phyloP scores from a whole-genome alignment of 1,140 invertebrate species.

The Drosophila yakuba region DNA sequence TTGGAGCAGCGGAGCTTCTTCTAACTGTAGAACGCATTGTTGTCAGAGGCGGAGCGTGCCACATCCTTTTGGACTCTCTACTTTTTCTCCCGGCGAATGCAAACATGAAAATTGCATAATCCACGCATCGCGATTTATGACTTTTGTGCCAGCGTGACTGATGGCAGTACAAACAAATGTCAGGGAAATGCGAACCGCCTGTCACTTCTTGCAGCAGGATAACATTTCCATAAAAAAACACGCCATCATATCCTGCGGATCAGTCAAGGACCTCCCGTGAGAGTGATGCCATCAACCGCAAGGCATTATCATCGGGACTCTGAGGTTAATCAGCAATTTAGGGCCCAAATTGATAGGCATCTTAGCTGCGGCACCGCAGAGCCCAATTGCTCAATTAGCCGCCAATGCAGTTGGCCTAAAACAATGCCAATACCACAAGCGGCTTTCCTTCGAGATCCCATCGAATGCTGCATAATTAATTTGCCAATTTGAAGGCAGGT shows the following conservation, averaged over 20 bases:
- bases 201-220: constrained; percentile 52
- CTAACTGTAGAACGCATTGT: constrained; percentile 76
- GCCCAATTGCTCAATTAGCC: constrained; percentile 59
- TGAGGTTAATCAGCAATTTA: constrained; percentile 79
- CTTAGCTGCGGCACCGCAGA: constrained; percentile 32
- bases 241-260: constrained; percentile 26
- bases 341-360: constrained; percentile 72
- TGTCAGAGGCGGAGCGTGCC: constrained; percentile 63
- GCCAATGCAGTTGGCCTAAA: constrained; percentile 42
- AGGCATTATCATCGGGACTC: constrained; percentile 43
- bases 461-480: constrained; percentile 75
- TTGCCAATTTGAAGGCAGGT: constrained; percentile 44
- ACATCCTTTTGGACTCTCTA: constrained; percentile 35
- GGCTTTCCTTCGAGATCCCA: constrained; percentile 58
- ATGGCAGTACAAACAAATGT: constrained; percentile 77
- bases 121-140: constrained; percentile 83
- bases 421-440: constrained; percentile 58
- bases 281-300: constrained; percentile 32
- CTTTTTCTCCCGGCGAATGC: constrained; percentile 57
- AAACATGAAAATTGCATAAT: constrained; percentile 83
- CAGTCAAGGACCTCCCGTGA: not conserved
- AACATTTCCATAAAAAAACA: constrained; percentile 58
- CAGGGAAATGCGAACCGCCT: constrained; percentile 69
- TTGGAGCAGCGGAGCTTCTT: constrained; percentile 4
- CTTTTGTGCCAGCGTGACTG: constrained; percentile 72